Conservation (phyloP, 2,888 invertebrate species). For the Meandrusa payeni region DNA sequence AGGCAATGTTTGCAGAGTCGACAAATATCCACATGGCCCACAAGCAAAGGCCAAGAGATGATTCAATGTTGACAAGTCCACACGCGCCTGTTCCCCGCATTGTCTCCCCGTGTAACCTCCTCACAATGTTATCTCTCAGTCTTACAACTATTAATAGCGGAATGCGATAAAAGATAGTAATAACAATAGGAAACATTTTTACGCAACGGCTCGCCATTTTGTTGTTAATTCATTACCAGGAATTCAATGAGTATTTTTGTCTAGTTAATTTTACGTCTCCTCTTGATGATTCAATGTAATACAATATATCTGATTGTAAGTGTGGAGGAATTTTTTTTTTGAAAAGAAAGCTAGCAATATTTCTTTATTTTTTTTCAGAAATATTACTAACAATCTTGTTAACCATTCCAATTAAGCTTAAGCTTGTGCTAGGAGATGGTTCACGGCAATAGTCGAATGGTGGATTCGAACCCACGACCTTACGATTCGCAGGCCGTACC, state of each 20-base stretch:
- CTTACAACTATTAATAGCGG: slow-evolving; percentile 18
- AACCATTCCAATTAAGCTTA: too few relatives aligned
- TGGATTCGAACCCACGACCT: too few relatives aligned
- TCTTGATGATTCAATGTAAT: too few relatives aligned
- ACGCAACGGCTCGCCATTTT: slow-evolving; percentile 24
- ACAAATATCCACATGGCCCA: slow-evolving; percentile 19
- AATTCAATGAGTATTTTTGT: slow-evolving; percentile 14
- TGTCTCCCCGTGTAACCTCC: slow-evolving; percentile 15
- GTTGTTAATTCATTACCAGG: slow-evolving; percentile 18
- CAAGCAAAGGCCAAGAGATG: slow-evolving; percentile 19
- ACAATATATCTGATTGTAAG: too few relatives aligned
- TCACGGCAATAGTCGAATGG: too few relatives aligned
- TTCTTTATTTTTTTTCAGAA: too few relatives aligned
- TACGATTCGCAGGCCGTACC: too few relatives aligned
- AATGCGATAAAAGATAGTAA: slow-evolving; percentile 25
- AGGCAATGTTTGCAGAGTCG: slow-evolving; percentile 18
- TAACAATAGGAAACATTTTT: slow-evolving; percentile 29
- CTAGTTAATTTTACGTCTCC: too few relatives aligned
- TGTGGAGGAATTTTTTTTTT: too few relatives aligned
- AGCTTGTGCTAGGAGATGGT: too few relatives aligned
- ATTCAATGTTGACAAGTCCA: slow-evolving; percentile 23
- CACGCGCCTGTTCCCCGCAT: slow-evolving; percentile 6
- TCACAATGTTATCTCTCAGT: slow-evolving; percentile 22
- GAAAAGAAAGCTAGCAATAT: too few relatives aligned
- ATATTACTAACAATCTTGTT: too few relatives aligned